A percentile compares a stretch with the other conserved stretches of the same genome.
These are phyloP conservation scores for Deroptyus accipitrinus DNA, from an alignment of 2,113 vertebrate species.

Conservation along the genomic window DNA sequence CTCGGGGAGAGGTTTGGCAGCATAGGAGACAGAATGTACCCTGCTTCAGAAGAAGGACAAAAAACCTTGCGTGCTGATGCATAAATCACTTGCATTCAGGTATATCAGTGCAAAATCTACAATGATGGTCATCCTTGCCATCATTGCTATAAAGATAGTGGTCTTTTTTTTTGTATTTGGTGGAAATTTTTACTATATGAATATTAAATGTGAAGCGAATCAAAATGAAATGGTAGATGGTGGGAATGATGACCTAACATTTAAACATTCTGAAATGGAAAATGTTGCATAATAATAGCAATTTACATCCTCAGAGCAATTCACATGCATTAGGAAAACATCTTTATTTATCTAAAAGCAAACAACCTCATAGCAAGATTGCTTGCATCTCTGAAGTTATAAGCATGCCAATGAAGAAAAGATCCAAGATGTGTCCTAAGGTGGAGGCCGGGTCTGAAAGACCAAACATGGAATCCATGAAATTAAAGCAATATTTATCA, in stretches of 20 bases:
- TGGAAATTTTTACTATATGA: not conserved
- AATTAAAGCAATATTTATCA: not conserved
- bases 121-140: accelerated
- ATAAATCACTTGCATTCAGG: not conserved
- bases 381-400: not conserved
- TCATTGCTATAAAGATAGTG: not conserved
- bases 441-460: not conserved
- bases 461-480: not conserved
- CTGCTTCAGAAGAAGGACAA: not conserved
- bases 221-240: not conserved
- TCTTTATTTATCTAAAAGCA: not conserved
- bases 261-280: not conserved
- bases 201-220: not conserved
- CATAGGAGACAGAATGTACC: not conserved
- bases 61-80: not conserved
- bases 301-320: not conserved
- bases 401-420: not conserved
- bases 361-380: not conserved
- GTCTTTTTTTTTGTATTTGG: not conserved
- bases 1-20: not conserved
- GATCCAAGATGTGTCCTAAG: not conserved
- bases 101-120: not conserved
- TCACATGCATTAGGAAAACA: not conserved
- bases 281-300: not conserved
- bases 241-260: not conserved